phyloP scores from a whole-genome alignment of 2,888 invertebrate genomes.

The Laothoe populi region DNA sequence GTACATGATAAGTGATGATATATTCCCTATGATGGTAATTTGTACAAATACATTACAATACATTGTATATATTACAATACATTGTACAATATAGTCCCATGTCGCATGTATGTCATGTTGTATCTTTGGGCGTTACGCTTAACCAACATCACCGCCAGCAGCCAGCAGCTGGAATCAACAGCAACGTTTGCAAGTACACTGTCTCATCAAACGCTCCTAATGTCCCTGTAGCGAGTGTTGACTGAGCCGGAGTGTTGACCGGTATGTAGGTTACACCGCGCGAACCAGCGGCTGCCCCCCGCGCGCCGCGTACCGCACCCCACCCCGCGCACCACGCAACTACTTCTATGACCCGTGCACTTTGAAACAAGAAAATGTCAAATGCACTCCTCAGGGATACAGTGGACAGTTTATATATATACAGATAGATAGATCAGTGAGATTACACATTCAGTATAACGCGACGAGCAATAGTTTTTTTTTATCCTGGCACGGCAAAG shows the following conservation, averaged over 20 bases:
- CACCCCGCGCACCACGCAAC: constrained; percentile 62
- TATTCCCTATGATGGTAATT: no score
- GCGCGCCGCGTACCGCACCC: constrained; percentile 42
- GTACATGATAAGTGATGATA: background rate
- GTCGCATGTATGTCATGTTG: background rate
- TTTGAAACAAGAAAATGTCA: constrained; percentile 78
- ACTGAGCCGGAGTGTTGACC: constrained; percentile 85
- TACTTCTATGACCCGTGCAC: constrained; percentile 78
- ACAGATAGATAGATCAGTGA: constrained; percentile 14
- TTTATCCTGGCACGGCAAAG: no score
- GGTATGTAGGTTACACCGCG: constrained; percentile 83
- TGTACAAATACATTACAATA: background rate
- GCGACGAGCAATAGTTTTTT: no score
- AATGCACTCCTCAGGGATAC: constrained; percentile 57
- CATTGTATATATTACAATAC: background rate
- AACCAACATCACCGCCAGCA: background rate
- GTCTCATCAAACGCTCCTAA: constrained; percentile 68
- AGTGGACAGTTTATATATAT: constrained; percentile 12
- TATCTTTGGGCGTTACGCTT: background rate
- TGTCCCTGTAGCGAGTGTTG: constrained; percentile 85
- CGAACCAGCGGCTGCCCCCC: constrained; percentile 64
- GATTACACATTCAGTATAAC: constrained; percentile 18
- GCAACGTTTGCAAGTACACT: constrained; percentile 61
- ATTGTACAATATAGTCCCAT: background rate
- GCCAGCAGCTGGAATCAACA: constrained; percentile 4